Percentiles rank a stretch among this genome's conserved stretches.
Conservation (phyloP, 2,888 invertebrate species). For the Dichetophora obliterata region DNA sequence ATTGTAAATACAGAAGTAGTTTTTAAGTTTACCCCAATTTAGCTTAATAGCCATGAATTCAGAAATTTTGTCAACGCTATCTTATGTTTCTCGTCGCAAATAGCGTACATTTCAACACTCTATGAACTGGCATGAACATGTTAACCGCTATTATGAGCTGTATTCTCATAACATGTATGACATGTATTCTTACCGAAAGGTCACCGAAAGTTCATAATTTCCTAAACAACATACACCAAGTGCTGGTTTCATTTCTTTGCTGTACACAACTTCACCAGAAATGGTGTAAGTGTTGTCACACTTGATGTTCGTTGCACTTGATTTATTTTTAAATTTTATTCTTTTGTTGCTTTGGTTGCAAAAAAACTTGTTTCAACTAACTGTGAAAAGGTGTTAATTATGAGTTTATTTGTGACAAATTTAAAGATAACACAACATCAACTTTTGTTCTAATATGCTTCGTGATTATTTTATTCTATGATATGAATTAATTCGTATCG, state of each 20-base stretch:
- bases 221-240: not conserved
- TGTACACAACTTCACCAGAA: not conserved
- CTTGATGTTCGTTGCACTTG: conserved; percentile 28
- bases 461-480: too few species aligned
- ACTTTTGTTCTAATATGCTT: too few species aligned
- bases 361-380: not conserved
- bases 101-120: not conserved
- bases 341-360: not conserved
- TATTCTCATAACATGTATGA: too few species aligned
- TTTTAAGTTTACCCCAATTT: too few species aligned
- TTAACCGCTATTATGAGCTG: not conserved
- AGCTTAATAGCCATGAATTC: too few species aligned
- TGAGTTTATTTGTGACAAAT: too few species aligned
- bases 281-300: conserved; percentile 15
- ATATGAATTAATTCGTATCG: too few species aligned
- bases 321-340: conserved; percentile 22
- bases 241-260: not conserved
- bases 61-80: too few species aligned
- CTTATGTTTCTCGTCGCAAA: too few species aligned
- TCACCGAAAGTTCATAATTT: not conserved
- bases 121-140: not conserved
- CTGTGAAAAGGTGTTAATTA: not conserved
- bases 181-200: not conserved
- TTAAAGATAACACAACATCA: too few species aligned
- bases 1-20: not conserved